Conservation (phyloP, 2,113 vertebrate genomes). For the Raja brachyura region DNA sequence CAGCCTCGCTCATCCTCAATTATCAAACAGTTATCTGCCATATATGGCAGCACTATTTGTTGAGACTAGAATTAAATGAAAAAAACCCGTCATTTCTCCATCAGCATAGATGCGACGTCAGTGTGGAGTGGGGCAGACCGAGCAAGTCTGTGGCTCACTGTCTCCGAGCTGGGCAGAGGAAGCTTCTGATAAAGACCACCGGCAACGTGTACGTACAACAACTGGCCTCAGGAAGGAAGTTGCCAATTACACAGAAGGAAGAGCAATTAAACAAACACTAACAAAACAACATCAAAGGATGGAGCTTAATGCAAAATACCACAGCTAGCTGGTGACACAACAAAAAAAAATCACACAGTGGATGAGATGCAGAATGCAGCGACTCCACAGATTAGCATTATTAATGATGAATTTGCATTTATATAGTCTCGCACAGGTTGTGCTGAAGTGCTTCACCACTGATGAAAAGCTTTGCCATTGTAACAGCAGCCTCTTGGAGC, state of each 20-base stretch:
- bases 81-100: neutral
- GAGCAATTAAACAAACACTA: neutral
- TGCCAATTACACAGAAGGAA: neutral
- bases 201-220: neutral
- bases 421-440: too few relatives aligned
- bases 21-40: neutral
- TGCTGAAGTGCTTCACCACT: neutral
- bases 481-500: neutral
- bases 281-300: neutral
- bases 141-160: neutral
- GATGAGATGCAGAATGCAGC: neutral
- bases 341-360: neutral
- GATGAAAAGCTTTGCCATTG: neutral
- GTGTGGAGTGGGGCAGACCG: neutral
- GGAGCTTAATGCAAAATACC: too few relatives aligned
- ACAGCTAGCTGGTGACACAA: too few relatives aligned
- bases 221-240: neutral
- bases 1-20: neutral
- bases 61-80: neutral
- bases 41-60: neutral
- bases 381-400: neutral
- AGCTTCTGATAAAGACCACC: neutral
- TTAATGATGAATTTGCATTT: neutral
- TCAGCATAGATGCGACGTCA: too few relatives aligned
- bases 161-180: neutral